Conservation (phyloP, 2,797 vertebrate species). For the Gallirallus australis region DNA sequence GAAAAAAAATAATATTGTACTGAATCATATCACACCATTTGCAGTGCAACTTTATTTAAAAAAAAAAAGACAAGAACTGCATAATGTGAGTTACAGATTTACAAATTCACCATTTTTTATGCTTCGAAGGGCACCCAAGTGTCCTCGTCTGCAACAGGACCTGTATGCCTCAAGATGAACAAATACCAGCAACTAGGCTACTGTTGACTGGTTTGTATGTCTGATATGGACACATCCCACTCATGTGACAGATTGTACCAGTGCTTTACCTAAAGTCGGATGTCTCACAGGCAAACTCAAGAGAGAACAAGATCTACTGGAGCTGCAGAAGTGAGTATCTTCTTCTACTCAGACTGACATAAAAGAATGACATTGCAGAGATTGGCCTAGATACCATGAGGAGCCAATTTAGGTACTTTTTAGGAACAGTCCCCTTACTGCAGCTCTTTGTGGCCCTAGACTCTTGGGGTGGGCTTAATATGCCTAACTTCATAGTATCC, state of each 20-base stretch:
- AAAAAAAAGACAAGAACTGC: neutral
- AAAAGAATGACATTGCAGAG: neutral
- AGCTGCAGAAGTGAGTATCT: neutral
- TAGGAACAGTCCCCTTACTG: neutral
- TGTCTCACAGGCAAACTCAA: neutral
- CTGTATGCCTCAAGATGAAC: neutral
- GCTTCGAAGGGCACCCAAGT: neutral
- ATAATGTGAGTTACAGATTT: neutral
- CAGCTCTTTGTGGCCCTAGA: neutral
- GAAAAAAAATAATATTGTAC: neutral
- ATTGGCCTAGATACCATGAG: neutral
- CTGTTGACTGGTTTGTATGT: neutral
- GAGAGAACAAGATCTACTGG: neutral
- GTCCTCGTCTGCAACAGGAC: neutral
- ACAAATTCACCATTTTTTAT: neutral
- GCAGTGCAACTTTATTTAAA: neutral
- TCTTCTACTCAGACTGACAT: conserved; percentile 5
- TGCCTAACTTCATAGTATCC: neutral
- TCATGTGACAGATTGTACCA: neutral
- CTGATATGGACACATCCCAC: neutral
- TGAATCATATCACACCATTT: neutral
- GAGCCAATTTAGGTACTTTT: neutral
- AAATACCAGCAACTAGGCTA: neutral
- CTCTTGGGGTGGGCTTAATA: neutral
- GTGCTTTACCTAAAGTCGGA: neutral